Conservation (phyloP, 2,888 invertebrate species). For the Heliconius hortense region DNA sequence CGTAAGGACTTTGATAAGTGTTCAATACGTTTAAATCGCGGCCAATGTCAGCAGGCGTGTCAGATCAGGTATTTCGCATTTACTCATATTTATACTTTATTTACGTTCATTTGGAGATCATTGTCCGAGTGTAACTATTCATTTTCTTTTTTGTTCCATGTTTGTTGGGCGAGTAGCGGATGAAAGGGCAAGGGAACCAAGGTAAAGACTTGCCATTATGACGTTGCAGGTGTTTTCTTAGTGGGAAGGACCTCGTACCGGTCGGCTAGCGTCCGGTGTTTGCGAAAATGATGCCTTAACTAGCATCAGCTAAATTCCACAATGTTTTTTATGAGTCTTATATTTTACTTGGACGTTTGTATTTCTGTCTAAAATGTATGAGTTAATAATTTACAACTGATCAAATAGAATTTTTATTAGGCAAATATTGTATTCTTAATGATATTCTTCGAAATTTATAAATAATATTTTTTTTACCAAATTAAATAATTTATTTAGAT, state of each 20-base stretch:
- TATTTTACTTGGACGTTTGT: not conserved
- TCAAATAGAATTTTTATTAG: not conserved
- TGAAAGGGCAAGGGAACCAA: constrained; percentile 94
- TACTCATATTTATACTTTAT: constrained; percentile 55
- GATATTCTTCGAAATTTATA: not conserved
- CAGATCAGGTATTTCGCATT: constrained; percentile 89
- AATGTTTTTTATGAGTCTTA: constrained; percentile 26
- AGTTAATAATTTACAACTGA: not conserved
- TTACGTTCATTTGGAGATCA: constrained; percentile 48
- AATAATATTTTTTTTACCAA: not conserved
- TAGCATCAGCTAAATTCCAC: constrained; percentile 55
- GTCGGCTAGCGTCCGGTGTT: constrained; percentile 67
- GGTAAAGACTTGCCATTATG: constrained; percentile 81
- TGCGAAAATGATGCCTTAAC: constrained; percentile 50
- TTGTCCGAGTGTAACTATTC: constrained; percentile 52
- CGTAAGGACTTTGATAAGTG: constrained; percentile 73
- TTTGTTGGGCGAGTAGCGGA: constrained; percentile 84
- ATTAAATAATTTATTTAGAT: not conserved
- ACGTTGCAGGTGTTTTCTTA: constrained; percentile 78
- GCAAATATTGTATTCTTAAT: not conserved
- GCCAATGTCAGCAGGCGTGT: constrained; percentile 96
- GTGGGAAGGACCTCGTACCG: constrained; percentile 67
- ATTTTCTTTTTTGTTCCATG: constrained; percentile 82
- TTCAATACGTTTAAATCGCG: constrained; percentile 83
- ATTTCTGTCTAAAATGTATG: not conserved